Conservation (phyloP, 2,888 invertebrate species). For the Epistrophe eligans region DNA sequence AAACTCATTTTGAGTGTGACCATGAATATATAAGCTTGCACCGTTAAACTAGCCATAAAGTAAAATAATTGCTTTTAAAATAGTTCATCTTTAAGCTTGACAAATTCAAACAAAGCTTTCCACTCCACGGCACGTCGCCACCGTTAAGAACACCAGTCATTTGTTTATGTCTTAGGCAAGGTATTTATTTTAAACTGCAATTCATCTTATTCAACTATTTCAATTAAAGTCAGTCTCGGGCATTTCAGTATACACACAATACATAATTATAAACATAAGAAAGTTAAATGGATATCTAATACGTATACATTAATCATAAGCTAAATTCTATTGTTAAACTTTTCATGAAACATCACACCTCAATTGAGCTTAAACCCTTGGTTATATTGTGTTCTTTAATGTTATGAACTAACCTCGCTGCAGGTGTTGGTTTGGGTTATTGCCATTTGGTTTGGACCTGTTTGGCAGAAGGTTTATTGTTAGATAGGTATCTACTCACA, state of each 20-base stretch:
- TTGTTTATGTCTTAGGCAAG: too few relatives aligned
- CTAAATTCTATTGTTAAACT: neutral
- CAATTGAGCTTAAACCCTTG: neutral
- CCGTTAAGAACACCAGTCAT: too few relatives aligned
- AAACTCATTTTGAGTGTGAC: too few relatives aligned
- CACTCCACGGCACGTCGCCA: too few relatives aligned
- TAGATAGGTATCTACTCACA: neutral
- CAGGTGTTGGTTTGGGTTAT: slow-evolving; percentile 3
- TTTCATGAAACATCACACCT: neutral
- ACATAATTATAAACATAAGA: neutral
- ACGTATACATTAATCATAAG: slow-evolving; percentile 10
- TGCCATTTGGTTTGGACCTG: slow-evolving; percentile 23
- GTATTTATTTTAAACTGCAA: neutral
- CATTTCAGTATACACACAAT: neutral
- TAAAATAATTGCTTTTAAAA: too few relatives aligned
- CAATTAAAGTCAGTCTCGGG: neutral
- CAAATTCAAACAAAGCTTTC: too few relatives aligned
- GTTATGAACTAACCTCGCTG: neutral
- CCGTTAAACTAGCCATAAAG: too few relatives aligned
- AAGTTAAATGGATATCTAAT: neutral
- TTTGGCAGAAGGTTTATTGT: slow-evolving; percentile 3
- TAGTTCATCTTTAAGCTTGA: too few relatives aligned
- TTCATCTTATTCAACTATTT: neutral
- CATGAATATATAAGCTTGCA: too few relatives aligned
- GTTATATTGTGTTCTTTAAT: neutral